Conservation (phyloP, 2,888 invertebrate species). For the Drosophila paucipuncta region DNA sequence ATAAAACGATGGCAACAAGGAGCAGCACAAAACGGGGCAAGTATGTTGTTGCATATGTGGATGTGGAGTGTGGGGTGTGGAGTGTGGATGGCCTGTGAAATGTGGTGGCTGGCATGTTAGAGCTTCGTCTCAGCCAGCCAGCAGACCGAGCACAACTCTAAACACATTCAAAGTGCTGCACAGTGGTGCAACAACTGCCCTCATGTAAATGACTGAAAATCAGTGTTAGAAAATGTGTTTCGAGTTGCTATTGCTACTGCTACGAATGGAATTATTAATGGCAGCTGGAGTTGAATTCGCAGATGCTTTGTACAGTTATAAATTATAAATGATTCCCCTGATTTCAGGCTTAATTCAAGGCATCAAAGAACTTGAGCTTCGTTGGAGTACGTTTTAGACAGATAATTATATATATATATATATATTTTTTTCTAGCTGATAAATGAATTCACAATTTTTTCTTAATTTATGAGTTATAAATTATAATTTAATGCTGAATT, state of each 20-base stretch:
- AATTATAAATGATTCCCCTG: background rate
- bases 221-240: background rate
- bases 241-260: background rate
- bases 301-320: background rate
- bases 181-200: conserved; percentile 25
- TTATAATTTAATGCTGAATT: background rate
- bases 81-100: conserved; percentile 30
- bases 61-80: conserved; percentile 23
- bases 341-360: too few relatives aligned
- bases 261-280: background rate
- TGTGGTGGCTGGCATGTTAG: conserved; percentile 13
- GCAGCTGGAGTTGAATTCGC: background rate
- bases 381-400: background rate
- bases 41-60: conserved; percentile 12
- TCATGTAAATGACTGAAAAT: background rate
- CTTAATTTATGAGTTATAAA: too few relatives aligned
- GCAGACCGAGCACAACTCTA: conserved; percentile 45
- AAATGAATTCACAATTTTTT: background rate
- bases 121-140: conserved; percentile 30
- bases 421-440: background rate
- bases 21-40: conserved; percentile 12
- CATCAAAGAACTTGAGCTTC: background rate
- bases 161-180: conserved; percentile 53
- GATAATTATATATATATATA: too few relatives aligned
- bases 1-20: conserved; percentile 51